A percentile compares a stretch with the other conserved stretches of the same genome.
phyloP scores from a whole-genome alignment of 2,888 invertebrate genomes.

The Leptinotarsa peninsularis region DNA sequence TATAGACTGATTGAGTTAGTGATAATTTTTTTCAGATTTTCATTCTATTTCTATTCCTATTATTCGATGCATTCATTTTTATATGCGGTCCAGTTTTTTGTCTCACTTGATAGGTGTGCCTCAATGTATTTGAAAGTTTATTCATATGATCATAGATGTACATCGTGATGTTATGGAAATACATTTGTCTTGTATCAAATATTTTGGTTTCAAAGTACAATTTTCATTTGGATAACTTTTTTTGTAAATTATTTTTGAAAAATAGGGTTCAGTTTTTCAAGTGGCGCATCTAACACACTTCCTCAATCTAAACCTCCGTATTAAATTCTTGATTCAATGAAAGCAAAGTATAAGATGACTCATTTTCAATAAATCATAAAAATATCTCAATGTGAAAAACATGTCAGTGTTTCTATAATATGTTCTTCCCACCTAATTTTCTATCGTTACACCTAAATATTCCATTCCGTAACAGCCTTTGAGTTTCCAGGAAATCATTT shows the following conservation, averaged over 20 bases:
- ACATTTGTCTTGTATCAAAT: background rate
- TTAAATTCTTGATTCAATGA: background rate
- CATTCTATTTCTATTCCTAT: no score
- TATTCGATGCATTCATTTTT: no score
- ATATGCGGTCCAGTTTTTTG: no score
- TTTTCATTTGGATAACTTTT: background rate
- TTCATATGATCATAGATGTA: no score
- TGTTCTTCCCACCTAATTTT: background rate
- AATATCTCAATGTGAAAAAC: background rate
- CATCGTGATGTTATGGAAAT: no score
- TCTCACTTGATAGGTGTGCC: no score
- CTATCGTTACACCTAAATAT: background rate
- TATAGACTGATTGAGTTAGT: no score
- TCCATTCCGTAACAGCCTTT: background rate
- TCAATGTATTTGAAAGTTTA: no score
- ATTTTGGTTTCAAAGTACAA: background rate
- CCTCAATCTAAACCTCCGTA: background rate
- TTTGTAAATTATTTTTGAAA: background rate
- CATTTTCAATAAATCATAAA: background rate
- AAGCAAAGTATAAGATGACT: background rate
- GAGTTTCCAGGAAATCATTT: background rate
- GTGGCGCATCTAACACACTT: background rate
- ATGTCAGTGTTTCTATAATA: background rate
- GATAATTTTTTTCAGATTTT: no score
- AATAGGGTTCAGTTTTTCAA: background rate